phyloP scores from a whole-genome alignment of 2,888 invertebrate species.

The Leptura quadrifasciata region DNA sequence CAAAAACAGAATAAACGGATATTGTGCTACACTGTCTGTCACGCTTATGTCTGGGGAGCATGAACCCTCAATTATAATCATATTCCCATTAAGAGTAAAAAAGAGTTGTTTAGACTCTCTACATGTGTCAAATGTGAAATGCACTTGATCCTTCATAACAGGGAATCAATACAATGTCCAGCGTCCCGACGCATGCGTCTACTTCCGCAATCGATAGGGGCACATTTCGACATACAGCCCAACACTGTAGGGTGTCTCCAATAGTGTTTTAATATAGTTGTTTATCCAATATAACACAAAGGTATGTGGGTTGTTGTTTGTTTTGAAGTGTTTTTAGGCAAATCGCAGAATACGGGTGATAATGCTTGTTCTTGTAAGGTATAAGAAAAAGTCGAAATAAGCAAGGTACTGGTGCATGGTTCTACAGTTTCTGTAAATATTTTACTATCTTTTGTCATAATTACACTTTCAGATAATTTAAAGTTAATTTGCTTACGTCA shows the following conservation, averaged over 20 bases:
- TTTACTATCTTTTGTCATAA: neutral
- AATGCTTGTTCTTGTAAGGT: conserved; percentile 1
- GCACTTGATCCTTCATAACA: conserved; percentile 44
- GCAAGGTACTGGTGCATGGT: conserved; percentile 16
- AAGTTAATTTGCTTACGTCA: no score
- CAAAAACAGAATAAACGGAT: neutral
- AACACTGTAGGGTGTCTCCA: conserved; percentile 62
- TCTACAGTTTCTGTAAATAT: conserved; percentile 1
- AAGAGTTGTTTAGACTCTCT: conserved; percentile 24
- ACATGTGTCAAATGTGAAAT: conserved; percentile 47
- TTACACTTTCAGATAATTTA: no score
- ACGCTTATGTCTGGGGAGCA: neutral
- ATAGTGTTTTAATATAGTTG: conserved; percentile 58
- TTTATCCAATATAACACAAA: conserved; percentile 50
- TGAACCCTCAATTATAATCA: conserved; percentile 5
- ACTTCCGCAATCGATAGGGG: conserved; percentile 64
- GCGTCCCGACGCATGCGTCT: conserved; percentile 68
- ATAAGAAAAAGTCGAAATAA: conserved; percentile 1
- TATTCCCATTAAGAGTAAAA: neutral
- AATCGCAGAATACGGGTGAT: neutral
- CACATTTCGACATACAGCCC: conserved; percentile 64
- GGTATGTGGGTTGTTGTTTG: conserved; percentile 52
- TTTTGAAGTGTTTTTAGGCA: conserved; percentile 31
- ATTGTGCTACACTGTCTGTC: neutral
- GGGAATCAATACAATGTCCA: conserved; percentile 63